A percentile compares a stretch with the other conserved stretches of the same genome.
These are phyloP conservation scores for Ridgeia piscesae DNA, from an alignment of 1,140 invertebrate genomes.

Conservation along the genomic window DNA sequence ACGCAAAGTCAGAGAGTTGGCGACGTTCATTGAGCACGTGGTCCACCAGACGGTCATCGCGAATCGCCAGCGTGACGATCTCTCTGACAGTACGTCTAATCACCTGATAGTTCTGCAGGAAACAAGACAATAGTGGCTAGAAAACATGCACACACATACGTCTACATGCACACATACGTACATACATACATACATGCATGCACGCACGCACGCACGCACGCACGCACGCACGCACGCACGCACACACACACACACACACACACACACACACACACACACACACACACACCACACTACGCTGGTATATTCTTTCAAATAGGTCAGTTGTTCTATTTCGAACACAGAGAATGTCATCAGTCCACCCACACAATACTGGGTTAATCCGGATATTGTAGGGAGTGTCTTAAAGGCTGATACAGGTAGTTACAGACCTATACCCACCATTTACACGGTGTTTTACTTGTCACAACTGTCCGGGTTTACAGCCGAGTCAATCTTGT, in stretches of 20 bases:
- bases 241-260: neutral
- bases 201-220: neutral
- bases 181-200: neutral
- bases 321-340: neutral
- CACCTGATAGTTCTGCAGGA: neutral
- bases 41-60: constrained; percentile 29
- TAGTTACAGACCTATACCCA: no score
- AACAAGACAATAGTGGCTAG: neutral
- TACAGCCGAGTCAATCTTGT: no score
- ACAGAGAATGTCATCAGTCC: neutral
- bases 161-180: neutral
- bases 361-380: neutral
- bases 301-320: neutral
- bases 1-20: constrained; percentile 42
- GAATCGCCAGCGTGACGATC: neutral
- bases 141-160: neutral
- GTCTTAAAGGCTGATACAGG: no score
- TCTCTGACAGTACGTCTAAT: neutral
- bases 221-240: no score
- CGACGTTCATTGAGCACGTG: constrained; percentile 30
- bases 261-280: neutral
- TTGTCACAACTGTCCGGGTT: no score
- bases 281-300: neutral
- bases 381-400: no score
- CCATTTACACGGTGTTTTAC: no score